Evolutionary conservation across 2,888 invertebrate genomes (phyloP).

Genomic region (Serrognathus titanus): DNA sequence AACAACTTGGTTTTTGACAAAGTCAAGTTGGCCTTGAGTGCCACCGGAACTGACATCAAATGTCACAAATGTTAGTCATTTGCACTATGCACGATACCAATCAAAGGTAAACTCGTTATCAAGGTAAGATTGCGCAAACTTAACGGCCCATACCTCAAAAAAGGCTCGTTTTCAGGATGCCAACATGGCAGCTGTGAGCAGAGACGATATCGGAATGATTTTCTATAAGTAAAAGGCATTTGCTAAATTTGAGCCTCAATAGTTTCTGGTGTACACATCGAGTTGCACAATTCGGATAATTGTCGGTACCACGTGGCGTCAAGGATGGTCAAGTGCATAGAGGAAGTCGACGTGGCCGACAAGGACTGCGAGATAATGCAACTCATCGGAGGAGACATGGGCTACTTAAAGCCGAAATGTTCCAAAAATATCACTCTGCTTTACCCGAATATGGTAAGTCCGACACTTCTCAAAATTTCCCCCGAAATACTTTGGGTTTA

Average conservation of each 20-base stretch:
- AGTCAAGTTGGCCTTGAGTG: not conserved
- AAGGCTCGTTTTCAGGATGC: constrained; percentile 29
- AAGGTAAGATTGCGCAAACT: constrained; percentile 20
- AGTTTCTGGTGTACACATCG: constrained; percentile 25
- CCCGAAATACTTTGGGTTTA: constrained; percentile 12
- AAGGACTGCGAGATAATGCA: constrained; percentile 39
- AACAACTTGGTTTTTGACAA: not conserved
- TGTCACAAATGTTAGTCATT: constrained; percentile 24
- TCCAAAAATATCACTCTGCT: constrained; percentile 42
- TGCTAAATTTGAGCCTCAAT: not conserved
- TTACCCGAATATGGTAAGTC: constrained; percentile 44
- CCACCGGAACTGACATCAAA: constrained; percentile 13
- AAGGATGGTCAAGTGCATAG: constrained; percentile 40
- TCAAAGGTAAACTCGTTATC: constrained; percentile 26
- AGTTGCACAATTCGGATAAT: constrained; percentile 27
- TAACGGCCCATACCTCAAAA: not conserved
- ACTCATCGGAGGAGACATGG: constrained; percentile 45
- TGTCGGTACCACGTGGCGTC: constrained; percentile 32
- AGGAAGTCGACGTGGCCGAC: constrained; percentile 32
- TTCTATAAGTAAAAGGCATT: constrained; percentile 31
- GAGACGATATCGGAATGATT: constrained; percentile 37
- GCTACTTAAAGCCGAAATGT: constrained; percentile 31
- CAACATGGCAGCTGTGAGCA: constrained; percentile 30
- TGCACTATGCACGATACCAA: constrained; percentile 23
- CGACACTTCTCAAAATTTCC: not conserved